Base-by-base conservation (phyloP, 2,113 vertebrate genomes). In the Eulacestoma nigropectus region DNA sequence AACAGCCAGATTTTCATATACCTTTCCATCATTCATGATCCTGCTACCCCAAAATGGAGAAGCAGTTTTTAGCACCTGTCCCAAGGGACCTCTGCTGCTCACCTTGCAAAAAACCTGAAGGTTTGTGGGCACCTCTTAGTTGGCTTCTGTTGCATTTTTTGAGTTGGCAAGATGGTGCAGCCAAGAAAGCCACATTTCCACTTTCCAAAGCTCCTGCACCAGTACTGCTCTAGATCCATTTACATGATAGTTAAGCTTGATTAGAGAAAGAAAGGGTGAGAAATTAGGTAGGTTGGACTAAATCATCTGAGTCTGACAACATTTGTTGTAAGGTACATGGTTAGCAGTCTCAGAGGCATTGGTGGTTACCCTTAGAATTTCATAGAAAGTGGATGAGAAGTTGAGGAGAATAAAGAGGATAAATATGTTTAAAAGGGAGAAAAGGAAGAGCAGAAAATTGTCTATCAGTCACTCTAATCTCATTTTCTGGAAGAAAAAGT, bases 371-470 rank as follows among this genome's bases (percentile, higher is more conserved):
- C 37, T 76, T 41, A 52, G 27, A 41, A n/a, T 10, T 86, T 64
- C 9, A 20, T 0, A 67, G 41, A 59, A 75, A 37, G 17, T 0
- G 0, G 2, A 6, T 3, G 0, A 85, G 42, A 82, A 79, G 25
- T 44, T 10, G 9, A 44, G 57, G 29, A 88, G 49, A 22, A 32
- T 37, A 35, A 84, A 81, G 26, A 73, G 7, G 23, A 39, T 35
- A 77, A 84, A 53, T 53, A 59, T 1, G 10, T 53, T 60, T 7
- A 69, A 84, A 77, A 56, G 12, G 19, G 19, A 69, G 25, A 69
- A 80, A 83, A 85, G 5, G 14, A 95, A 68, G 44, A 72, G 15
- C 13, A 59, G 16, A 39, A 73, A 64, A 56, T 64, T 72, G 44
- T 41, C 33, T 56, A 30, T 78, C 29, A 50, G 20, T 62, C 46